Conservation (phyloP, 2,888 invertebrate species). For the Harpalus rufipes region DNA sequence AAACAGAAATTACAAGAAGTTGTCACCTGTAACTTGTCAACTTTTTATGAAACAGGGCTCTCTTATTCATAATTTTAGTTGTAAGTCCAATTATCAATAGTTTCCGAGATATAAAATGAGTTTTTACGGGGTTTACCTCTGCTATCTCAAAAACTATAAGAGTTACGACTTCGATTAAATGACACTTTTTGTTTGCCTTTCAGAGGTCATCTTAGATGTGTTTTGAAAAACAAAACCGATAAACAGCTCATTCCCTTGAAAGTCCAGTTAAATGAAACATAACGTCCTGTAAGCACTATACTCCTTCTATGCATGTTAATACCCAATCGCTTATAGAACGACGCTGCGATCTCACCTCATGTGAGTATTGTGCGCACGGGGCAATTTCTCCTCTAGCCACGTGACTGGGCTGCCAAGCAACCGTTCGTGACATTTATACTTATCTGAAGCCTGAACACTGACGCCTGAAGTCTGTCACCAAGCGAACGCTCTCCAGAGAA, state of each 20-base stretch:
- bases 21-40: too few species aligned
- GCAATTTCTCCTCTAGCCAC: conserved; percentile 56
- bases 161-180: too few species aligned
- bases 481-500: not conserved
- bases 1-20: too few species aligned
- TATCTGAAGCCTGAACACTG: conserved; percentile 1
- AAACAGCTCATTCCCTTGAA: not conserved
- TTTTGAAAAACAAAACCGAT: not conserved
- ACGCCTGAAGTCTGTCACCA: conserved; percentile 2
- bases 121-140: too few species aligned
- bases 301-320: conserved; percentile 30
- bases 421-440: conserved; percentile 18
- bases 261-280: conserved; percentile 6
- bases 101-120: too few species aligned
- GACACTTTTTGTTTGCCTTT: too few species aligned
- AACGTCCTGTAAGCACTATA: not conserved
- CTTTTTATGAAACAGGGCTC: too few species aligned
- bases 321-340: not conserved
- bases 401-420: conserved; percentile 50
- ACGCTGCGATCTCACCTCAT: conserved; percentile 12
- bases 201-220: too few species aligned
- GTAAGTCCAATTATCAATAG: too few species aligned
- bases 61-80: too few species aligned
- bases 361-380: conserved; percentile 54
- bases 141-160: too few species aligned